Evolutionary conservation across 2,888 invertebrate genomes (phyloP), one percentile per base, ranked within the genome.

Genomic region (Mesochorus sp.): DNA sequence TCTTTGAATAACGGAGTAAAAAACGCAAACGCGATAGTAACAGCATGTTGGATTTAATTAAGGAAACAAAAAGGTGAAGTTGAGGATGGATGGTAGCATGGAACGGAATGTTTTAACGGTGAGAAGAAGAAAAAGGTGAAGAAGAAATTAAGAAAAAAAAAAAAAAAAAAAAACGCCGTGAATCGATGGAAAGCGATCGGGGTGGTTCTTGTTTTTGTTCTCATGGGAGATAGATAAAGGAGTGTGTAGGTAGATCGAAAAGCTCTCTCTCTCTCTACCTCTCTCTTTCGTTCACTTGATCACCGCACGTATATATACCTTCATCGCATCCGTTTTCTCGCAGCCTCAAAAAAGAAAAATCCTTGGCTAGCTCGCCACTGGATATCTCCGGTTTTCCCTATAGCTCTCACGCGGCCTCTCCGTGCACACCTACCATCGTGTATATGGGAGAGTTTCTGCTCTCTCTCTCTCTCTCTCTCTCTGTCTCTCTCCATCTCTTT

Each of bases 221-320:
- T 34, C 59, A 21, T 42, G 6, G 28, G 34, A 8, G 34, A 34
- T 26, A 49, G 31, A 34, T 19, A 39, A 67, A 26, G 57, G 37
- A 39, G 12, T 42, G 37, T 28, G 59, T n/a, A n/a, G n/a, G n/a
- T n/a, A n/a, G 44, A 59, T 79, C 37, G 68, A 62, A 57, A 17
- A 59, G 42, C 49, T 55, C 61, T 70, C n/a, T n/a, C n/a, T n/a
- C n/a, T n/a, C n/a, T n/a, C n/a, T n/a, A n/a, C n/a, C n/a, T n/a
- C n/a, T n/a, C n/a, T n/a, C n/a, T n/a, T n/a, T n/a, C 26, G 74
- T 49, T 59, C 39, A 71, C 47, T 76, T 71, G 76, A 76, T 79
- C 71, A 72, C 67, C 61, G 17, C 51, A 44, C 72, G 57, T 66
- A 10, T 37, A 64, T 34, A 57, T 62, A 51, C n/a, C 44, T 42